A percentile compares a stretch with the other conserved stretches of the same genome.
Conservation (phyloP, 2,113 vertebrate genomes). For the Psilopogon haemacephalus region DNA sequence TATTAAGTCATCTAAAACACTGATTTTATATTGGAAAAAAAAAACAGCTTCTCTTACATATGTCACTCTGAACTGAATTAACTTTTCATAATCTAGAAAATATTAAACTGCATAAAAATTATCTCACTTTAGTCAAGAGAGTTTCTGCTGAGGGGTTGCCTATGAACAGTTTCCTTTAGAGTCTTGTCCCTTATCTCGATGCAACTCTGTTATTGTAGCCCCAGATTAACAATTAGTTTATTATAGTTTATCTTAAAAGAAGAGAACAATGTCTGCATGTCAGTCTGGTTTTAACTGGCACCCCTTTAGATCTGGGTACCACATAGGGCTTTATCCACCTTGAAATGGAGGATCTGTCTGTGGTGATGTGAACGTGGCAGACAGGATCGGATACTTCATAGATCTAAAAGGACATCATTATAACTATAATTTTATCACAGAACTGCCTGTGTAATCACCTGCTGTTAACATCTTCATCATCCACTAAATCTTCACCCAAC, state of each 20-base stretch:
- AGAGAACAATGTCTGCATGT: neutral
- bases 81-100: slow-evolving; percentile 16
- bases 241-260: neutral
- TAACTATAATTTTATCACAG: neutral
- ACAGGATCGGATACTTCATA: neutral
- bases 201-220: neutral
- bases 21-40: slow-evolving; percentile 5
- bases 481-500: accelerated
- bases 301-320: neutral
- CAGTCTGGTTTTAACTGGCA: neutral
- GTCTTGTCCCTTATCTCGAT: neutral
- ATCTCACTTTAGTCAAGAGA: neutral
- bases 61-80: neutral
- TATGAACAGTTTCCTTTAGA: neutral
- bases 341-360: neutral
- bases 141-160: neutral
- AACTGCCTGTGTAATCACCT: neutral
- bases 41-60: neutral
- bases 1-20: neutral
- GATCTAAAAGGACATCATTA: neutral
- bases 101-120: neutral
- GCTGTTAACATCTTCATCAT: neutral
- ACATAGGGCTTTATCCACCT: neutral
- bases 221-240: neutral
- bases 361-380: neutral